These are phyloP conservation scores for Chalcosyrphus nemorum DNA, from an alignment of 2,888 invertebrate species.

Conservation along the genomic window DNA sequence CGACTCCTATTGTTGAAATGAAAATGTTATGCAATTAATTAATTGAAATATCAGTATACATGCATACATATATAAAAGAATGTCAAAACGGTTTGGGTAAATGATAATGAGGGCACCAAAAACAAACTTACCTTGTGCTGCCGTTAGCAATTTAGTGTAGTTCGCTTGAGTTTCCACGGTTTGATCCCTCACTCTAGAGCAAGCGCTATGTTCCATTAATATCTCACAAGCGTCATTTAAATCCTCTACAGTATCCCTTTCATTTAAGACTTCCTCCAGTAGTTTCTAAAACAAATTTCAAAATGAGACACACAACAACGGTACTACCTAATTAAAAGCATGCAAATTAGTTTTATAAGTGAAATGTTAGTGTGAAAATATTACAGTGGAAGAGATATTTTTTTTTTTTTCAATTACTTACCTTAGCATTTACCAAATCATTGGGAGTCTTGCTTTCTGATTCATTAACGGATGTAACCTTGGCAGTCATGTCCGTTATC, in stretches of 20 bases:
- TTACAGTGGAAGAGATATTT: conserved; percentile 3
- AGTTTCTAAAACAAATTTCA: conserved; percentile 82
- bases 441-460: conserved; percentile 90
- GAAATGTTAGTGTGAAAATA: background rate
- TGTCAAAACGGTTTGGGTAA: background rate
- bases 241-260: conserved; percentile 91
- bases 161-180: conserved; percentile 92
- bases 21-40: conserved; percentile 40
- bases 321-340: background rate
- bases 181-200: conserved; percentile 92
- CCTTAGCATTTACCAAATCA: conserved; percentile 89
- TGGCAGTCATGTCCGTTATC: conserved; percentile 87
- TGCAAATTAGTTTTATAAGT: conserved; percentile 25
- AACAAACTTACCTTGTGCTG: conserved; percentile 85
- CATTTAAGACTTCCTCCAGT: conserved; percentile 88
- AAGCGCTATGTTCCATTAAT: conserved; percentile 92
- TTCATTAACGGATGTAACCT: conserved; percentile 86
- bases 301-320: conserved; percentile 14
- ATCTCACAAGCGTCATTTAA: conserved; percentile 93
- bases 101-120: background rate
- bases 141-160: conserved; percentile 90
- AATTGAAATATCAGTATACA: background rate
- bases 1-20: conserved; percentile 82
- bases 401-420: conserved; percentile 80
- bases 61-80: background rate